These are phyloP conservation scores for Hyperopisus bebe DNA, from an alignment of 2,113 vertebrate species.

Conservation along the genomic window DNA sequence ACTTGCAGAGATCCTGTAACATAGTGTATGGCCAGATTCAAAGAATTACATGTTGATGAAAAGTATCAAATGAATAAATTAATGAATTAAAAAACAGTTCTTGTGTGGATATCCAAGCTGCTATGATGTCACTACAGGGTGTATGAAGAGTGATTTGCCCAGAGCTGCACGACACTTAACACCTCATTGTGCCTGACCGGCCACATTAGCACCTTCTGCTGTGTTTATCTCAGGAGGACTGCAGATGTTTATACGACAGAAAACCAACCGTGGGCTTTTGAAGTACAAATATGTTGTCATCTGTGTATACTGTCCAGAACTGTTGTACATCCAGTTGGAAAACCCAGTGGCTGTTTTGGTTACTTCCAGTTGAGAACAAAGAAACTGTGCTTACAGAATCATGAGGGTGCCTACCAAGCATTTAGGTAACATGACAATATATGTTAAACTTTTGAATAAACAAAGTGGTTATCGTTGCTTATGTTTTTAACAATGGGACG, in stretches of 20 bases:
- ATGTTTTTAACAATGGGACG: background rate
- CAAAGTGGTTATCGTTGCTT: background rate
- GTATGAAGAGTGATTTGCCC: background rate
- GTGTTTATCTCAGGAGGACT: slow-evolving; percentile 17
- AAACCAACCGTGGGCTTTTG: background rate
- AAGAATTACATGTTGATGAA: background rate
- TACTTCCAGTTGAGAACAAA: background rate
- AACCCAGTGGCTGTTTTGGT: background rate
- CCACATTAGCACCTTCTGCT: slow-evolving; percentile 38
- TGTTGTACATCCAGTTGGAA: background rate
- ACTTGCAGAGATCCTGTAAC: background rate
- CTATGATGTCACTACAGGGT: background rate
- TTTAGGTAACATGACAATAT: background rate
- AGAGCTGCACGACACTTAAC: slow-evolving; percentile 33
- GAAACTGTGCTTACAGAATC: background rate
- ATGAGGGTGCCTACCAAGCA: background rate
- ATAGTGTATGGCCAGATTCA: background rate
- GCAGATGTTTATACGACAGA: background rate
- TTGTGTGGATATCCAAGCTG: background rate
- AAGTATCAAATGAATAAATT: background rate
- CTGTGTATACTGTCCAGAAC: background rate
- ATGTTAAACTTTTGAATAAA: background rate
- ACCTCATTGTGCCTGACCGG: slow-evolving; percentile 35
- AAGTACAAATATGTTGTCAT: background rate
- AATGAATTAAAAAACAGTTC: background rate